A percentile compares a stretch with the other conserved stretches of the same genome.
Evolutionary conservation across 2,888 invertebrate species (phyloP).

Genomic region (Copidosoma aretas): DNA sequence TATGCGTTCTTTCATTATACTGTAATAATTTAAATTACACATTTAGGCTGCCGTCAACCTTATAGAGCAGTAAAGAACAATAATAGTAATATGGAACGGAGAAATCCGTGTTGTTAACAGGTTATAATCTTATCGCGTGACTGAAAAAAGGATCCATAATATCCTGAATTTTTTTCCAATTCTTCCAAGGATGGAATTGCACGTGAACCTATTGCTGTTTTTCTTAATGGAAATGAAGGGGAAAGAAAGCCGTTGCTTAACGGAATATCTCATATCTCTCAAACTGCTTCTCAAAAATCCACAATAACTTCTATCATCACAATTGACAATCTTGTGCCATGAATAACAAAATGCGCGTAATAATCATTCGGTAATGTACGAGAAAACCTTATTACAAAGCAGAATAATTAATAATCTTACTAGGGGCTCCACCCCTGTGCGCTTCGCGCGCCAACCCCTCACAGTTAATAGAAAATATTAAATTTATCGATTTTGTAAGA

Average conservation of each 20-base stretch:
- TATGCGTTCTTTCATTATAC: not conserved
- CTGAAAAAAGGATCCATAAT: no score
- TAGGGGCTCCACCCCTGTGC: no score
- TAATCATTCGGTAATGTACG: not conserved
- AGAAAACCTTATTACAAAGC: not conserved
- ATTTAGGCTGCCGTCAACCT: slow-evolving; percentile 4
- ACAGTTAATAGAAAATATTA: no score
- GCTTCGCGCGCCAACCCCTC: no score
- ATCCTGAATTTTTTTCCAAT: not conserved
- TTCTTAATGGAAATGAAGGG: not conserved
- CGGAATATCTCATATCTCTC: not conserved
- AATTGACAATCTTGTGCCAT: not conserved
- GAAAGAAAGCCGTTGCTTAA: not conserved
- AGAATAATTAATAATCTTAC: no score
- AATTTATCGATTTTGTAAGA: no score
- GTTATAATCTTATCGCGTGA: not conserved
- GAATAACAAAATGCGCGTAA: no score
- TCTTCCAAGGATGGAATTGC: not conserved
- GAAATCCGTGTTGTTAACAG: not conserved
- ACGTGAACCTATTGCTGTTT: not conserved
- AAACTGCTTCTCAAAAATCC: not conserved
- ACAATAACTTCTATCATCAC: slow-evolving; percentile 3
- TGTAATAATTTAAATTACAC: not conserved
- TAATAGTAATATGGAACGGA: slow-evolving; percentile 20
- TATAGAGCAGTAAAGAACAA: slow-evolving; percentile 14